These are phyloP conservation scores for Phyllopteryx taeniolatus DNA, from an alignment of 2,113 vertebrate species.

Conservation along the genomic window DNA sequence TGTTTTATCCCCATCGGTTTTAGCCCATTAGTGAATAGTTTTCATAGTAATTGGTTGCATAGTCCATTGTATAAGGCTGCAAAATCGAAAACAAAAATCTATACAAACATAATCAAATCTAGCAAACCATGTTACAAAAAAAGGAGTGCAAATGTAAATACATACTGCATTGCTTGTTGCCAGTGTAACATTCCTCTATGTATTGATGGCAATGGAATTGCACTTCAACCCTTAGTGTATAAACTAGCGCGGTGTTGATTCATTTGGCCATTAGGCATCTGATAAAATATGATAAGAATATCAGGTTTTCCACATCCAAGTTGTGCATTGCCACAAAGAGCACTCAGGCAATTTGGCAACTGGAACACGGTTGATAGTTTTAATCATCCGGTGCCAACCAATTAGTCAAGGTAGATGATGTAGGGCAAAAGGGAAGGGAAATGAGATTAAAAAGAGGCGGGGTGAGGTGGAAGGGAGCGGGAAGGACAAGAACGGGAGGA, in stretches of 20 bases:
- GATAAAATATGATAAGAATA: conserved; percentile 10
- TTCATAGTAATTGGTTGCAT: no score
- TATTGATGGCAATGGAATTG: conserved; percentile 37
- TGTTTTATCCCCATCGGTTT: no score
- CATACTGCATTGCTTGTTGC: no score
- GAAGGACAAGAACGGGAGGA: conserved; percentile 21
- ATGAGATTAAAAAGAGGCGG: conserved; percentile 29
- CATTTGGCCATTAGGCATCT: conserved; percentile 31
- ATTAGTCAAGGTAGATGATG: conserved; percentile 34
- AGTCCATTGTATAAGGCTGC: no score
- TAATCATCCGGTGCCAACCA: conserved; percentile 38
- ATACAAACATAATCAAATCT: no score
- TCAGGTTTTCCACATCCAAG: not conserved
- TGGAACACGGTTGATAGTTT: conserved; percentile 28
- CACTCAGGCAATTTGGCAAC: conserved; percentile 28
- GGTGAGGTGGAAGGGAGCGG: not conserved
- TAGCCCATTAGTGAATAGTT: no score
- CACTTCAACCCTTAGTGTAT: conserved; percentile 12
- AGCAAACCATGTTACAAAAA: no score
- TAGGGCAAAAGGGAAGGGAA: conserved; percentile 16
- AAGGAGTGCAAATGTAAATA: no score
- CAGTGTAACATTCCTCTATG: conserved; percentile 30
- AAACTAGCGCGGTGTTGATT: conserved; percentile 9
- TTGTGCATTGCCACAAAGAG: conserved; percentile 18
- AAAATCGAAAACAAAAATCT: no score